Evolutionary conservation across 2,888 invertebrate genomes (phyloP).

Genomic region (Bombylius major): DNA sequence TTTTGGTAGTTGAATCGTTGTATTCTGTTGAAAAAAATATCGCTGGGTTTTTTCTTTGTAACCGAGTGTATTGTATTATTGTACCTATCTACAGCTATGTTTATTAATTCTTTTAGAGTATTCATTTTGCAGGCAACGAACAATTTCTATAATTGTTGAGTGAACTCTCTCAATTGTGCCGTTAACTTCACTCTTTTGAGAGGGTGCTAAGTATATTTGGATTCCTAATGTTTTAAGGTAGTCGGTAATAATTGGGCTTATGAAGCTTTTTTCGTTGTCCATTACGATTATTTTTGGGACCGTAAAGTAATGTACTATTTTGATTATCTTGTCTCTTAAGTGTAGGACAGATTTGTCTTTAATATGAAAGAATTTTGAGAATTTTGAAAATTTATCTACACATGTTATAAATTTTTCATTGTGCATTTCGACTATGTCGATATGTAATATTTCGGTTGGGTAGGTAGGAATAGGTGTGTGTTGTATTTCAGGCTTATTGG

Average conservation of each 20-base stretch:
- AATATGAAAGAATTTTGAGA: not conserved
- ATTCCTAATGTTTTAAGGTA: slow-evolving; percentile 13
- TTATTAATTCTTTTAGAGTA: too few species aligned
- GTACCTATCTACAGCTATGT: too few species aligned
- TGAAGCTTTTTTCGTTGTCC: slow-evolving; percentile 13
- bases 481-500: not conserved
- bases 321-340: slow-evolving; percentile 11
- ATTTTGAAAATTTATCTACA: not conserved
- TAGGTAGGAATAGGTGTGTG: not conserved
- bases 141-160: slow-evolving; percentile 11
- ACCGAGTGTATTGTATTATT: too few species aligned
- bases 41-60: too few species aligned
- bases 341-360: slow-evolving; percentile 10
- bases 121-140: slow-evolving; percentile 10
- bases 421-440: not conserved
- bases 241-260: slow-evolving; percentile 11
- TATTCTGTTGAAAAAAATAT: too few species aligned
- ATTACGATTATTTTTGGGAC: slow-evolving; percentile 12
- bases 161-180: slow-evolving; percentile 12
- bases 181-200: slow-evolving; percentile 14
- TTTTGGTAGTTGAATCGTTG: too few species aligned
- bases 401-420: not conserved
- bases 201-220: slow-evolving; percentile 10
- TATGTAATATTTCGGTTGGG: not conserved
- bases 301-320: slow-evolving; percentile 10